Evolutionary conservation across 2,113 vertebrate genomes (phyloP), one percentile per base, ranked within the genome.

Genomic region (Callorhinus ursinus): DNA sequence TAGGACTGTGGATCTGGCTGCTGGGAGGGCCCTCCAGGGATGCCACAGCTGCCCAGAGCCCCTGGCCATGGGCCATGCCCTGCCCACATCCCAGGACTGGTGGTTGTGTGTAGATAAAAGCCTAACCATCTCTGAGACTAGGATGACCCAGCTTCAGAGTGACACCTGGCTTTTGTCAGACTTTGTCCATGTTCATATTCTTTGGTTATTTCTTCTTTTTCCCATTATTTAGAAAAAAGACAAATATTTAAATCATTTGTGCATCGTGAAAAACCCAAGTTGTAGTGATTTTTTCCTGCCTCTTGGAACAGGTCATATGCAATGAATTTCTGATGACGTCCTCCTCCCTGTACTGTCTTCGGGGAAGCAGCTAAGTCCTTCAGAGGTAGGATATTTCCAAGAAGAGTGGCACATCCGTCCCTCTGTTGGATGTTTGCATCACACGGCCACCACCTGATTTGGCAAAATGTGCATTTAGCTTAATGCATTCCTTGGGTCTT

Each of bases 151-250:
- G 19, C 18, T 83, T 67, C 8, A 49, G 61, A 39, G 10, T 2
- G n/a, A 16, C n/a, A 19, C 26, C 26, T 36, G 9, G 21, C 33
- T 42, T 11, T 19, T 46, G 1, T 28, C 33, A 81, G 22, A 83
- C n/a, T 85, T 80, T 72, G 24, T 6, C 74, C 1, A 42, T 26
- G 36, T 95, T 57, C 22, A 28, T 95, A 59, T 84, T 63, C 12
- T 59, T 83, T 36, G 55, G 10, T 71, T 69, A 89, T 80, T 86
- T 76, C 67, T 80, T 14, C 21, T 36, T 59, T 26, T 22, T 33
- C 19, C 2, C 16, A 26, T 90, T 59, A 39, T 72, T 96, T 88
- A 28, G 31, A 94, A 85, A 95, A 86, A 14, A 88, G 24, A 51
- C 19, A 46, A 81, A 71, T 89, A 51, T 55, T 88, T 76, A 61